Evolutionary conservation across 1,140 invertebrate genomes (phyloP), one percentile per base, ranked within the genome.

Genomic region (Psilanteris sp.): DNA sequence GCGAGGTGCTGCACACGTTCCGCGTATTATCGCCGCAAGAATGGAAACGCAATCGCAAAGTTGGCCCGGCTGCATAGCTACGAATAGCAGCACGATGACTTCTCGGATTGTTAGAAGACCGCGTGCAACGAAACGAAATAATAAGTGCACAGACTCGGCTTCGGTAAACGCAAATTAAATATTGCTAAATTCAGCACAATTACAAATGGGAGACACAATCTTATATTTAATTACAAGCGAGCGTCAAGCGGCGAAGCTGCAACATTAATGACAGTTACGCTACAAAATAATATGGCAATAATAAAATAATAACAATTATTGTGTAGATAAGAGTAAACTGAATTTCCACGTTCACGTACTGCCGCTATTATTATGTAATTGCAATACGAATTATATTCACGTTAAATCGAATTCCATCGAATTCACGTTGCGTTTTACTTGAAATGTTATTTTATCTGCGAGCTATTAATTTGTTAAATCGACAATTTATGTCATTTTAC

Each of bases 101-200:
- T 71, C 62, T 54, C 62, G 64, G 37, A 74, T 68, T 77, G 70
- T 61, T 57, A 54, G 46, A 48, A 80, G 57, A 64, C 61, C 76
- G 55, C 79, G 72, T 64, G 50, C 67, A 77, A 78, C 59, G 70
- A 75, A 80, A 67, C 70, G 73, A 78, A 78, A 79, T 75, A 75
- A 78, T 73, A 77, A 78, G 66, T 73, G 57, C 71, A 70, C 52
- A 72, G 70, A 37, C 52, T 44, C 50, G 57, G 54, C 62, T 68
- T 77, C 72, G 71, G 71, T 66, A 59, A 80, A 71, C 32, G 76
- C 64, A 79, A 80, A 82, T 82, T 80, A 80, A 83, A 83, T 81
- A 86, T 87, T 87, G 82, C 84, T 81, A 87, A 86, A 87, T 83
- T 85, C 79, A 78, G 79, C 74, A 54, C 78, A 85, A 80, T 83